Percentiles rank a stretch among this genome's conserved stretches.
Conservation (phyloP, 2,797 vertebrate genomes). For the Monodelphis domestica region DNA sequence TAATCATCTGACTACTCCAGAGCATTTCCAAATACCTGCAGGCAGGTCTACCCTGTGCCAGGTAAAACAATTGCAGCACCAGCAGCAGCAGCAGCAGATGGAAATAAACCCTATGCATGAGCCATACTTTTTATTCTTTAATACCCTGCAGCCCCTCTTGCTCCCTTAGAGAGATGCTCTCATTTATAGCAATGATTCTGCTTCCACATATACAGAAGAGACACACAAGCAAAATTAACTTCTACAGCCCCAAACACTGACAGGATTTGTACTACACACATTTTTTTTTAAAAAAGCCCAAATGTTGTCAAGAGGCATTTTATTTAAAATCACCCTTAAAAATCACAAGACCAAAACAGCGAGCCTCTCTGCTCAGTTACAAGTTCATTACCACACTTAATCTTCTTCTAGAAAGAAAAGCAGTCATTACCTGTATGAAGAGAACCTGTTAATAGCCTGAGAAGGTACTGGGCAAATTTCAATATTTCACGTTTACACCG, state of each 20-base stretch:
- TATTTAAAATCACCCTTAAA: conserved; percentile 54
- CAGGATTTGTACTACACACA: conserved; percentile 50
- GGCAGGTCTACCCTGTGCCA: conserved; percentile 10
- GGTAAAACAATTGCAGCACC: conserved; percentile 60
- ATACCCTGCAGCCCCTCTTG: conserved; percentile 47
- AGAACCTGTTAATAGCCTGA: conserved; percentile 95
- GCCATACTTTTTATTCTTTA: conserved; percentile 15
- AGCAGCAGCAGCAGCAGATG: conserved; percentile 43
- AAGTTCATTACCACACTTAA: conserved; percentile 60
- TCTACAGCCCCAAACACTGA: conserved; percentile 5
- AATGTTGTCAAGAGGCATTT: conserved; percentile 65
- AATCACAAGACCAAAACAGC: conserved; percentile 36
- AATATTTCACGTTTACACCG: conserved; percentile 97
- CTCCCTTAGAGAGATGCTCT: conserved; percentile 25
- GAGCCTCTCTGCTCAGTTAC: conserved; percentile 3
- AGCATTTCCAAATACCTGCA: conserved; percentile 61
- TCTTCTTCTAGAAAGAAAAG: conserved; percentile 71
- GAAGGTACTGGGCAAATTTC: conserved; percentile 98
- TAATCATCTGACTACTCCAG: conserved; percentile 49
- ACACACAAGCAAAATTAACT: conserved; percentile 26
- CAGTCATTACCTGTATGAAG: conserved; percentile 93
- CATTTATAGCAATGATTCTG: conserved; percentile 14
- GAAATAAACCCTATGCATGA: conserved; percentile 2
- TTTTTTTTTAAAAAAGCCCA: conserved; percentile 58
- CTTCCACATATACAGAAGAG: conserved; percentile 45